These are phyloP conservation scores for Propithecus coquereli DNA, from an alignment of 2,113 vertebrate species.

Conservation along the genomic window DNA sequence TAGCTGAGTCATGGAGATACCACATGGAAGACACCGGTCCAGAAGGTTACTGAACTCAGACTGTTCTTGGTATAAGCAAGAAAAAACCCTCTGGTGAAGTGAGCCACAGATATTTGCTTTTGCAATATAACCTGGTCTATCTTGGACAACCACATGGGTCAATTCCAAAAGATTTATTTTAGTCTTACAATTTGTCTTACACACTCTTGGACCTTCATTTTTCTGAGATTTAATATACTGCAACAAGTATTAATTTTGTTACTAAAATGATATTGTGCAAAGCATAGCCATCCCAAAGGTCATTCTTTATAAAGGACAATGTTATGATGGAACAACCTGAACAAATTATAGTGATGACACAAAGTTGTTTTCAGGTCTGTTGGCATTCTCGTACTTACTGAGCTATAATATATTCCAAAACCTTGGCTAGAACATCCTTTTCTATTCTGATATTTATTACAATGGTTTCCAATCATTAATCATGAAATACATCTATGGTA, in stretches of 20 bases:
- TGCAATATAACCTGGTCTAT: not conserved
- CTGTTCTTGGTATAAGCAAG: not conserved
- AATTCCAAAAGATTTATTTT: slow-evolving; percentile 5
- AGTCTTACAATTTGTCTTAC: not conserved
- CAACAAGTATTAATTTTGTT: slow-evolving; percentile 15
- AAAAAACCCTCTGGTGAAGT: not conserved
- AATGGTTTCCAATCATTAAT: slow-evolving; percentile 39
- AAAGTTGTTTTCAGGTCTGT: slow-evolving; percentile 20
- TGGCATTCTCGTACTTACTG: not conserved
- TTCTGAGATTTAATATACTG: slow-evolving; percentile 16
- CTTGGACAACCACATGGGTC: not conserved
- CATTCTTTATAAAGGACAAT: slow-evolving; percentile 20
- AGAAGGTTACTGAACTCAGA: not conserved
- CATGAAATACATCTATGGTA: not conserved
- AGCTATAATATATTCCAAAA: slow-evolving; percentile 38
- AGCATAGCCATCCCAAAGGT: not conserved
- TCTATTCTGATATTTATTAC: not conserved
- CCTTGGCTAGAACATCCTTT: slow-evolving; percentile 31
- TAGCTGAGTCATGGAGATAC: not conserved
- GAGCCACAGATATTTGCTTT: not conserved
- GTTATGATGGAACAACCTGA: slow-evolving; percentile 11
- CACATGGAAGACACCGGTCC: not conserved
- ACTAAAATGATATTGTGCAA: not conserved
- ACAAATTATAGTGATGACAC: slow-evolving; percentile 26
- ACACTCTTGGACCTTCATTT: not conserved